Evolutionary conservation across 2,888 invertebrate species (phyloP).

Genomic region (Lagria hirta): DNA sequence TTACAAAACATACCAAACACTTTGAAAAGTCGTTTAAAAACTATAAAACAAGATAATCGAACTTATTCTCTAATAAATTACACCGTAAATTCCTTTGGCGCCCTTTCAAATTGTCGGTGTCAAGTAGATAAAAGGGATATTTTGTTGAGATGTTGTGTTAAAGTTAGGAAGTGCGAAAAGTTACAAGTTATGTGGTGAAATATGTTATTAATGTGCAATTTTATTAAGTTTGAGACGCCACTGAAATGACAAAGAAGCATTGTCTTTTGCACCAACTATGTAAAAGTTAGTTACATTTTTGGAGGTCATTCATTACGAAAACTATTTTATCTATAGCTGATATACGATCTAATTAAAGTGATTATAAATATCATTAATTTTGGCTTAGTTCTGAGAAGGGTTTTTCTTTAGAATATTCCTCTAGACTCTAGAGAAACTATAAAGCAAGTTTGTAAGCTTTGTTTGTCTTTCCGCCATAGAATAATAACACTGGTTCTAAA

Average conservation of each 20-base stretch:
- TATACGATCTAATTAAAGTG: constrained; percentile 28
- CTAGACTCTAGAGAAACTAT: constrained; percentile 19
- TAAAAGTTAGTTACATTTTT: constrained; percentile 18
- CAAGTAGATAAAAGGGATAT: constrained; percentile 17
- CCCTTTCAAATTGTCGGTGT: constrained; percentile 15
- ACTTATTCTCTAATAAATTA: constrained; percentile 18
- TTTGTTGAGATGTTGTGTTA: constrained; percentile 16
- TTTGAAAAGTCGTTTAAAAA: constrained; percentile 20
- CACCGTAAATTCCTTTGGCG: constrained; percentile 10
- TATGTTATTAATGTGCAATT: constrained; percentile 19
- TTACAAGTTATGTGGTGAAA: constrained; percentile 11
- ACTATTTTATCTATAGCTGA: constrained; percentile 28
- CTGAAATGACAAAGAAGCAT: constrained; percentile 17
- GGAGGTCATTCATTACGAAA: constrained; percentile 18
- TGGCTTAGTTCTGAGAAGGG: constrained; percentile 21
- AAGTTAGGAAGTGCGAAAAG: constrained; percentile 10
- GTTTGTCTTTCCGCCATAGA: constrained; percentile 21
- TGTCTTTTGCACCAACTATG: constrained; percentile 18
- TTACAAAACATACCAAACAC: constrained; percentile 23
- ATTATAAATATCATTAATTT: constrained; percentile 26
- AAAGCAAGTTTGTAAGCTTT: constrained; percentile 20
- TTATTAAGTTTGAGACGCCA: constrained; percentile 9
- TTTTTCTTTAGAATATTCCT: constrained; percentile 21
- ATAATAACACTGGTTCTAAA: too few relatives aligned
- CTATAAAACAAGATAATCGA: constrained; percentile 19